These are phyloP conservation scores for Dynastes hyllus DNA, from an alignment of 2,888 invertebrate genomes.

Conservation along the genomic window DNA sequence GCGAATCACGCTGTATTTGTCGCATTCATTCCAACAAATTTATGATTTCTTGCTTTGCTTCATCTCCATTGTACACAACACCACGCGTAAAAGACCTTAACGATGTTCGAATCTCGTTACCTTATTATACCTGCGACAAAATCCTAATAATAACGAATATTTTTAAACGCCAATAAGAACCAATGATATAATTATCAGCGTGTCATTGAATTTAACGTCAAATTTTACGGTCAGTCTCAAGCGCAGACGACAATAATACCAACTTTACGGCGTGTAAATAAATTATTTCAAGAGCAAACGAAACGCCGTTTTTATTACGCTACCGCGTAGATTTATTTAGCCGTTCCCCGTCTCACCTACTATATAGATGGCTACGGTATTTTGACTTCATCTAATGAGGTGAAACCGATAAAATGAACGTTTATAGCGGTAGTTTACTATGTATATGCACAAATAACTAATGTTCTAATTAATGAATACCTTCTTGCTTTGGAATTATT, in stretches of 20 bases:
- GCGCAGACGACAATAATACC: constrained; percentile 24
- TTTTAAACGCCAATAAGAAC: constrained; percentile 25
- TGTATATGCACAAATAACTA: constrained; percentile 40
- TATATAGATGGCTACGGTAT: constrained; percentile 4
- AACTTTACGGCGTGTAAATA: constrained; percentile 38
- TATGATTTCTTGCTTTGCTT: too few relatives aligned
- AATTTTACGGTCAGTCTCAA: constrained; percentile 25
- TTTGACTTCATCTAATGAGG: constrained; percentile 43
- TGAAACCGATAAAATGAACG: constrained; percentile 44
- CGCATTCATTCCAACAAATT: too few relatives aligned
- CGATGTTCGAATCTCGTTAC: too few relatives aligned
- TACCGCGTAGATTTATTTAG: constrained; percentile 31
- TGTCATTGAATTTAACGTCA: constrained; percentile 37
- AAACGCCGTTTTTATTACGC: constrained; percentile 16
- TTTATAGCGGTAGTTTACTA: constrained; percentile 43
- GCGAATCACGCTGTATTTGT: too few relatives aligned
- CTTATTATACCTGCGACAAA: too few relatives aligned
- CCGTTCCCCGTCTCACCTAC: constrained; percentile 22
- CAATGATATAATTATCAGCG: constrained; percentile 30
- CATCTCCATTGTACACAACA: too few relatives aligned
- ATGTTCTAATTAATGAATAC: constrained; percentile 44
- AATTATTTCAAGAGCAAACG: constrained; percentile 27
- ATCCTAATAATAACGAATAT: constrained; percentile 20
- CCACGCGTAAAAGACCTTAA: too few relatives aligned
- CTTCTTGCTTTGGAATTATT: constrained; percentile 13